These are phyloP conservation scores for Octodon degus DNA, from an alignment of 2,113 vertebrate species.

Conservation along the genomic window DNA sequence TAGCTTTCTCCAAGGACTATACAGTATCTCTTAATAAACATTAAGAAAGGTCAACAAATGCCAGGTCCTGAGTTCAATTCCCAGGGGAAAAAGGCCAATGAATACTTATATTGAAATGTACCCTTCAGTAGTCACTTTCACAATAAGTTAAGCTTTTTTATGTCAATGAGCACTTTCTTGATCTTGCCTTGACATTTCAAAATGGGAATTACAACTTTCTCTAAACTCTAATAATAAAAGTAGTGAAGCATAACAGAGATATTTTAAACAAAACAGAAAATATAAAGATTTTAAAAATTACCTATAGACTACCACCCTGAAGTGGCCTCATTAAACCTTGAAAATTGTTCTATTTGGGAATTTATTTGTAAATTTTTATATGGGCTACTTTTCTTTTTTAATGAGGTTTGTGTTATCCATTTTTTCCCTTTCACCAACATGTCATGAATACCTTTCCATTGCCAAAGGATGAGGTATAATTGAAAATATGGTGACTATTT, in stretches of 20 bases:
- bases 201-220: not conserved
- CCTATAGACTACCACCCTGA: not conserved
- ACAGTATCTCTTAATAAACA: not conserved
- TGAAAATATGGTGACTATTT: not conserved
- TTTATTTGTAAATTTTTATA: not conserved
- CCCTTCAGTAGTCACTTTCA: not conserved
- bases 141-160: not conserved
- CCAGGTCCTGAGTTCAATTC: too few relatives aligned
- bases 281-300: not conserved
- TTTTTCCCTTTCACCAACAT: not conserved
- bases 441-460: not conserved
- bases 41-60: not conserved
- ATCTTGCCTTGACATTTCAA: slow-evolving; percentile 55
- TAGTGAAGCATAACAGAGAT: not conserved
- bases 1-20: not conserved
- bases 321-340: not conserved
- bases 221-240: not conserved
- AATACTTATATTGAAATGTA: not conserved
- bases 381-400: not conserved
- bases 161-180: slow-evolving; percentile 49
- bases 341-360: not conserved
- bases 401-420: not conserved
- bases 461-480: not conserved
- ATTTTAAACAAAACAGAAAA: slow-evolving; percentile 14
- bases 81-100: too few relatives aligned